These are phyloP conservation scores for Trimorus sp. DNA, from an alignment of 2,888 invertebrate species.

Conservation along the genomic window DNA sequence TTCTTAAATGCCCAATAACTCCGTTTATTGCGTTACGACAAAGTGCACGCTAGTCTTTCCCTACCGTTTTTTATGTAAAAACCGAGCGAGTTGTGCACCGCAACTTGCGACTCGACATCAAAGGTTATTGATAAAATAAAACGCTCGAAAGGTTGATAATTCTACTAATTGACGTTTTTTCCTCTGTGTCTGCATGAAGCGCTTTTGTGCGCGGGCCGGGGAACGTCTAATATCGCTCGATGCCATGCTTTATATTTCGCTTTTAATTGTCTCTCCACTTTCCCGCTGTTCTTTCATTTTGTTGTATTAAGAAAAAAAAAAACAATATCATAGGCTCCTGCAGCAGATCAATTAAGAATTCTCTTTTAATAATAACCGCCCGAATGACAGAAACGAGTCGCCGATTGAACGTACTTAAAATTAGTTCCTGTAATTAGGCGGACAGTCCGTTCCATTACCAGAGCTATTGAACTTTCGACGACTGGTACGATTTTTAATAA, in stretches of 20 bases:
- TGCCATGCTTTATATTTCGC: not conserved
- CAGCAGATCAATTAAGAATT: slow-evolving; percentile 10
- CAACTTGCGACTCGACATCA: not conserved
- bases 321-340: not conserved
- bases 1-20: slow-evolving; percentile 39
- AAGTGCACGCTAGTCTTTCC: slow-evolving; percentile 1
- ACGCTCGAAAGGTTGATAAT: not conserved
- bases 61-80: slow-evolving; percentile 2
- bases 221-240: not conserved
- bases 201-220: not conserved
- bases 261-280: slow-evolving; percentile 8
- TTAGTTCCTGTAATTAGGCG: slow-evolving; percentile 19
- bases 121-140: not conserved
- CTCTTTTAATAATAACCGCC: slow-evolving; percentile 14
- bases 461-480: slow-evolving; percentile 3
- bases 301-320: slow-evolving; percentile 4
- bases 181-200: not conserved
- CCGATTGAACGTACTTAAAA: slow-evolving; percentile 10
- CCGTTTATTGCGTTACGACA: slow-evolving; percentile 20
- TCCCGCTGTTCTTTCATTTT: slow-evolving; percentile 1
- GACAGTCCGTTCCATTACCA: not conserved
- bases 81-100: not conserved
- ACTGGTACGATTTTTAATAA: slow-evolving; percentile 15
- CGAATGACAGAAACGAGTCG: slow-evolving; percentile 3
- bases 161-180: not conserved